Conservation (phyloP, 2,797 vertebrate genomes). For the Fistularia tabacaria region DNA sequence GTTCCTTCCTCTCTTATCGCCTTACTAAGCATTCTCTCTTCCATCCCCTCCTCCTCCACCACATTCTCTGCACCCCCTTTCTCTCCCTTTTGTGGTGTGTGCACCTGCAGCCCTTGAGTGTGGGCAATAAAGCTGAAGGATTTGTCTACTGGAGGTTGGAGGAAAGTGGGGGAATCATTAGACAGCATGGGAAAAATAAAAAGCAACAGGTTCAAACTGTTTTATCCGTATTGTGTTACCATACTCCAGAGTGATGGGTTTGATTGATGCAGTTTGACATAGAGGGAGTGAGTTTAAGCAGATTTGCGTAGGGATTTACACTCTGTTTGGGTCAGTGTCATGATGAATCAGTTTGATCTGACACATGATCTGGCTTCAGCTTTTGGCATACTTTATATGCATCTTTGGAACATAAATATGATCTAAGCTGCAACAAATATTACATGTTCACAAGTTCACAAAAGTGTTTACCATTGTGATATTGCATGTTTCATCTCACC, state of each 20-base stretch:
- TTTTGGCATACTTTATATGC: constrained; percentile 10
- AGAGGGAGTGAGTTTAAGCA: constrained; percentile 66
- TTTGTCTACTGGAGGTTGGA: constrained; percentile 67
- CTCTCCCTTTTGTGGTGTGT: constrained; percentile 63
- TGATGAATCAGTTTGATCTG: constrained; percentile 57
- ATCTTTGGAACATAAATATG: constrained; percentile 11
- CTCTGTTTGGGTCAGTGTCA: constrained; percentile 65
- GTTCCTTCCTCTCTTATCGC: constrained; percentile 67
- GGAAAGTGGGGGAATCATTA: constrained; percentile 59
- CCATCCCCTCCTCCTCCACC: constrained; percentile 40
- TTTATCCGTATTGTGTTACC: constrained; percentile 46
- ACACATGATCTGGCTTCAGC: constrained; percentile 45
- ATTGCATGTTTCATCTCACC: no score
- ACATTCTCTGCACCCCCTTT: constrained; percentile 2
- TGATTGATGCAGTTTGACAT: constrained; percentile 69
- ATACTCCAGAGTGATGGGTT: constrained; percentile 46
- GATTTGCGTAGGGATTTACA: constrained; percentile 68
- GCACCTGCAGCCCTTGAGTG: constrained; percentile 76
- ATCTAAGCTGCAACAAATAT: background rate
- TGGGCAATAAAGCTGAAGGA: constrained; percentile 75
- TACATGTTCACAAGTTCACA: no score
- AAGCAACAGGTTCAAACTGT: constrained; percentile 68
- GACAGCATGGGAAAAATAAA: constrained; percentile 49
- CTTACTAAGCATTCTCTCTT: constrained; percentile 65
- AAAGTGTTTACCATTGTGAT: no score